Base-by-base conservation (phyloP, 2,888 invertebrate genomes). In the Scrobipalpa atriplicella region DNA sequence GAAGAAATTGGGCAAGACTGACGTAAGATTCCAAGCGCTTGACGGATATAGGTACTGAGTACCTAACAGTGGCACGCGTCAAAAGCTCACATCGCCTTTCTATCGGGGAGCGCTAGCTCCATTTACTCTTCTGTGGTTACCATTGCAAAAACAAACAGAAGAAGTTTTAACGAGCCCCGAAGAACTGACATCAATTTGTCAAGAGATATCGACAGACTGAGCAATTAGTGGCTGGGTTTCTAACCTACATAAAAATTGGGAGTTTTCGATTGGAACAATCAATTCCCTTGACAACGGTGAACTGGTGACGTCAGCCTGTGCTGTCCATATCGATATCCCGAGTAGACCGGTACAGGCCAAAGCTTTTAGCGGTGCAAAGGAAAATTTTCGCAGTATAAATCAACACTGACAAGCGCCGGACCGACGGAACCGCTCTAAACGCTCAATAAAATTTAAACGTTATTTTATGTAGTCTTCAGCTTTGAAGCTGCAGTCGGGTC, bases 331-430 rank as follows among this genome's bases (percentile, higher is more conserved):
- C 41, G 41, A 41, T 47, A 47, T 51, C 54, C 10, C 21, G 38
- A 29, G 41, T 41, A 41, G 64, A 43, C 78, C 75, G 63, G 52
- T 52, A 63, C 63, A 70, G 72, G 75, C 73, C 69, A 78, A 79
- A 78, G 79, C 82, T 79, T 82, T 82, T 79, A 80, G 78, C 73
- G 73, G 69, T 67, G 69, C 73, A 71, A 79, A 76, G 74, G 71
- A 73, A 76, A 75, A 71, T n/a, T n/a, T n/a, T 41, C 36, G n/a
- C 29, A 47, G 60, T 52, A 65, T 73, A 72, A 72, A 75, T 73
- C 73, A 73, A 75, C 69, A 68, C 65, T 68, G 69, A 62, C 61
- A 62, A n/a, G 29, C 29, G 47, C 47, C 16, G 7, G 38, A 64
- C 39, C 51, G 36, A 43, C 56, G 54, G 11, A 39, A 58, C 51